Evolutionary conservation across 2,888 invertebrate species (phyloP).

Genomic region (Spilosoma lubricipeda): DNA sequence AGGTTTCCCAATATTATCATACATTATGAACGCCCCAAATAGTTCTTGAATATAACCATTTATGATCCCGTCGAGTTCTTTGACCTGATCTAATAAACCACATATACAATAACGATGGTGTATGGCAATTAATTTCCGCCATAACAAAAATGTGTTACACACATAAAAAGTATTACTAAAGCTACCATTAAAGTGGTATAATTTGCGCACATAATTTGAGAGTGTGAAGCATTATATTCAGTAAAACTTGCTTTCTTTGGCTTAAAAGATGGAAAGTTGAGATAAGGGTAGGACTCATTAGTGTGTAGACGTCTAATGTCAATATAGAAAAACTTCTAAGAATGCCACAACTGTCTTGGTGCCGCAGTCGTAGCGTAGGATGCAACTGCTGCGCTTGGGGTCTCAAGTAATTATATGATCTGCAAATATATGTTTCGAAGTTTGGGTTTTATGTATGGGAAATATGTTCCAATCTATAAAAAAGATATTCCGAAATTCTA

Average conservation of each 20-base stretch:
- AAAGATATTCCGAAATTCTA: no score
- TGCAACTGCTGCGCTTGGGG: no score
- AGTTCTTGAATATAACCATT: neutral
- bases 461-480: no score
- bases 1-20: neutral
- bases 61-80: neutral
- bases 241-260: neutral
- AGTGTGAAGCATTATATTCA: neutral
- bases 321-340: neutral
- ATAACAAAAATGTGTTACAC: neutral
- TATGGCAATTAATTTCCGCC: neutral
- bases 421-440: no score
- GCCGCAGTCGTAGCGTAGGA: no score
- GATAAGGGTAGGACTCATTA: neutral
- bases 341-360: no score
- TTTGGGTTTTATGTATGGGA: no score
- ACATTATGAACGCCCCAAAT: neutral
- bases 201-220: conserved; percentile 2
- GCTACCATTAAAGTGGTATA: neutral
- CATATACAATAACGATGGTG: neutral
- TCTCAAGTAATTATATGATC: no score
- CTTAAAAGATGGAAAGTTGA: neutral
- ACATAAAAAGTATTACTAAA: neutral
- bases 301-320: no score
- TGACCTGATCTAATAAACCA: neutral